These are phyloP conservation scores for Abrostola triplasia DNA, from an alignment of 2,888 invertebrate genomes.

Conservation along the genomic window DNA sequence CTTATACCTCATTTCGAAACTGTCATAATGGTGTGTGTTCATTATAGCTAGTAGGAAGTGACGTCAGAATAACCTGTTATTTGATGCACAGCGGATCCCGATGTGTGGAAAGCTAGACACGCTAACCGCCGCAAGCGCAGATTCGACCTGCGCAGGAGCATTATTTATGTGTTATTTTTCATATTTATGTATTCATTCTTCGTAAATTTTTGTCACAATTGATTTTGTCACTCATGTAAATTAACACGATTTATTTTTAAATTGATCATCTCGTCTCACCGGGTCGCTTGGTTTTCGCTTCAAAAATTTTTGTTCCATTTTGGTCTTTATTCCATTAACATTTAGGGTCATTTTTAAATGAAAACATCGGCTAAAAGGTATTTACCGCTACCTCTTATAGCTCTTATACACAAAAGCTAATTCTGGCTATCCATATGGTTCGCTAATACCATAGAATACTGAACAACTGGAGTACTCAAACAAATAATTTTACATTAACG, in stretches of 20 bases:
- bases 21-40: too few species aligned
- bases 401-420: constrained; percentile 25
- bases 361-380: constrained; percentile 49
- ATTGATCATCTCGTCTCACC: constrained; percentile 22
- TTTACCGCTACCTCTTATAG: constrained; percentile 48
- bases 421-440: background rate
- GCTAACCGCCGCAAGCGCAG: too few species aligned
- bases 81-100: too few species aligned
- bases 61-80: too few species aligned
- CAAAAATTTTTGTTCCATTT: constrained; percentile 35
- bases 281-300: constrained; percentile 54
- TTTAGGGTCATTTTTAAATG: constrained; percentile 40
- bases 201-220: background rate
- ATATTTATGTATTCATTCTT: background rate
- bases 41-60: too few species aligned
- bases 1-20: too few species aligned
- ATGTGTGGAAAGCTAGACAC: too few species aligned
- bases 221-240: background rate
- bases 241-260: background rate
- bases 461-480: background rate
- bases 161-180: too few species aligned
- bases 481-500: too few species aligned
- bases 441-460: background rate
- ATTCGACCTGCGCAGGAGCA: too few species aligned
- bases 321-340: constrained; percentile 37